Percentiles rank a stretch among this genome's conserved stretches.
These are phyloP conservation scores for Trichoplusia ni DNA, from an alignment of 1,140 invertebrate species.

Conservation along the genomic window DNA sequence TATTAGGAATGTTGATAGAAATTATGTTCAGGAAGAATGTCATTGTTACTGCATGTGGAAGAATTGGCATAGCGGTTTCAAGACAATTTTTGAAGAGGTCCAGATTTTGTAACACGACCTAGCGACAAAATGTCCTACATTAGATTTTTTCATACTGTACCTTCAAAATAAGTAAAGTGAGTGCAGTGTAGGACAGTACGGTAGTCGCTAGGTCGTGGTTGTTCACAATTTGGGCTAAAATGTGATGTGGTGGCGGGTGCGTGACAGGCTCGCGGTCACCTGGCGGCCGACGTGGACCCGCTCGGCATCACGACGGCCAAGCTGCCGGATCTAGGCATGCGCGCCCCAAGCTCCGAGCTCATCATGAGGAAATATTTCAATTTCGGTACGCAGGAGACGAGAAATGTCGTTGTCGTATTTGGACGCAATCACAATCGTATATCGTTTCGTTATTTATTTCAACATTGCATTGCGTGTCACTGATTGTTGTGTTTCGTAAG, in stretches of 20 bases:
- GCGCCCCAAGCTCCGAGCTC: constrained; percentile 76
- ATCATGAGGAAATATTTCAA: constrained; percentile 82
- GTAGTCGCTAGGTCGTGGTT: constrained; percentile 49
- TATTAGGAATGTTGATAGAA: background rate
- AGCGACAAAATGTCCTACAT: constrained; percentile 32
- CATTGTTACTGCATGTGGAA: constrained; percentile 42
- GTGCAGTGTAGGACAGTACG: background rate
- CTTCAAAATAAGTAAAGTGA: background rate
- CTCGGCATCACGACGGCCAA: constrained; percentile 87
- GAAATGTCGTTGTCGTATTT: constrained; percentile 42
- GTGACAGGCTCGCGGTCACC: constrained; percentile 95
- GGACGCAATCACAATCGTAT: constrained; percentile 42
- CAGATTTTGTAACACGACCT: constrained; percentile 48
- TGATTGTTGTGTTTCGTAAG: constrained; percentile 47
- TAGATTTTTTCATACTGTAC: background rate
- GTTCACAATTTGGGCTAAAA: constrained; percentile 47
- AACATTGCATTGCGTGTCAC: constrained; percentile 54
- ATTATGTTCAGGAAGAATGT: background rate
- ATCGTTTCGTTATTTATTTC: constrained; percentile 41
- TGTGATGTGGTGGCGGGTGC: constrained; percentile 61
- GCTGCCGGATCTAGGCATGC: constrained; percentile 76
- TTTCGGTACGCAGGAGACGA: constrained; percentile 71
- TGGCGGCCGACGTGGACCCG: constrained; percentile 97
- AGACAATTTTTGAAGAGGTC: constrained; percentile 36
- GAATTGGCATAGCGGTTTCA: constrained; percentile 49